Base-by-base conservation (phyloP, 2,797 vertebrate species). In the Smutsia gigantea region DNA sequence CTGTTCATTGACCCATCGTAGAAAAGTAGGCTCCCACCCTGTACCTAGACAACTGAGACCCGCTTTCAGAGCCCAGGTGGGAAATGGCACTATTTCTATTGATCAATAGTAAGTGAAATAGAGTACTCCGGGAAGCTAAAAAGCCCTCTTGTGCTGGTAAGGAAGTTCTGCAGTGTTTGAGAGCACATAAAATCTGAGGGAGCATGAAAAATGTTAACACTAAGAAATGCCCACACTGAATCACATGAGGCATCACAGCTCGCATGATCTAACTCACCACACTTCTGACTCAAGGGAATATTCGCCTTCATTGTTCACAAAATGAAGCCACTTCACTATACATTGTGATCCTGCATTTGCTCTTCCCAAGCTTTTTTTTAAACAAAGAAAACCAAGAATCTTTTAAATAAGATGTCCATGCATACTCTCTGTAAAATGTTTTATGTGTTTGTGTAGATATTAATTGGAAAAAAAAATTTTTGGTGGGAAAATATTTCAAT, bases 401-500 rank as follows among this genome's bases (percentile, higher is more conserved):
- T 78, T 94, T 57, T 75, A 3, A 23, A 94, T 55, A 93, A 81
- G 82, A 63, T 37, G 21, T 12, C 57, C 83, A 79, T 2, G 86
- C 19, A 68, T 88, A 91, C 53, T 96, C 75, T 39, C 37, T 93
- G 0, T 77, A 93, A 93, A 95, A 85, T 71, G 7, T 66, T 83
- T n/a, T 72, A 18, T 84, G 31, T 72, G 37, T 85, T 87, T 93
- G 31, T 87, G 83, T 72, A 63, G 31, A 39, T 86, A 53, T 77
- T 71, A 78, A 91, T 81, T 81, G 63, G 10, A 27, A 9, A 89
- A 90, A 91, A 51, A 57, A 29, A 77, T n/a, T 95, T 94, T 37
- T 72, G 17, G 9, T 55, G 25, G 25, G 53, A 71, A 89, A 37
- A 18, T 64, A 59, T 51, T 95, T 18, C 37, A 59, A 27, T 53